Evolutionary conservation across 2,888 invertebrate genomes (phyloP), one percentile per base, ranked within the genome.

Genomic region (Notocelia uddmanniana): DNA sequence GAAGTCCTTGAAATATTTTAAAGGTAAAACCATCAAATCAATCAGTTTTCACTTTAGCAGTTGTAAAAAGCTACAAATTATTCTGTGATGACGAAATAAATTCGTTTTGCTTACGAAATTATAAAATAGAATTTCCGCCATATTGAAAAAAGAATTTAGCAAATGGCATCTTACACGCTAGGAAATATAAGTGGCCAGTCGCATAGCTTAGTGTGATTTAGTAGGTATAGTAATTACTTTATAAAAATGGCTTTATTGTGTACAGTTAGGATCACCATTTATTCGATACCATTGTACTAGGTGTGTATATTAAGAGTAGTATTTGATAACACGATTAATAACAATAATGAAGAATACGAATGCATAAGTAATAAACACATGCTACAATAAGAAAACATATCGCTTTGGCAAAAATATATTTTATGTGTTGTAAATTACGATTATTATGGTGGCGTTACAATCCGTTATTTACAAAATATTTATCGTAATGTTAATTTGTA

Each of bases 311-410:
- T 90, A 91, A 89, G 86, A 82, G 87, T 92, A 92, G 92, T 91
- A 91, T 92, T 93, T 92, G 91, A 92, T 92, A 92, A 87, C 87
- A 89, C 86, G 83, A 87, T 85, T 87, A 84, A 85, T 81, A 83
- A 84, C 82, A 83, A 84, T 84, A 85, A 80, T 81, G 75, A 78
- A 73, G 85, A 86, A 85, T 86, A 88, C 77, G 79, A 82, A 84
- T 81, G 86, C 87, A 81, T 89, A 86, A 84, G 83, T 85, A 86
- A 83, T 85, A 86, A 83, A 88, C 85, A 89, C 85, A 86, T 88
- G 91, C 89, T 92, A 93, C 92, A 92, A 93, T 92, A 92, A 92
- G 81, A 79, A 92, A 88, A 93, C 93, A 92, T 93, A 93, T 93
- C 93, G 93, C 93, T 93, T 92, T 89, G 86, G 88, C 89, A 89